Evolutionary conservation across 2,888 invertebrate genomes (phyloP).

Genomic region (Catocala fraxini): DNA sequence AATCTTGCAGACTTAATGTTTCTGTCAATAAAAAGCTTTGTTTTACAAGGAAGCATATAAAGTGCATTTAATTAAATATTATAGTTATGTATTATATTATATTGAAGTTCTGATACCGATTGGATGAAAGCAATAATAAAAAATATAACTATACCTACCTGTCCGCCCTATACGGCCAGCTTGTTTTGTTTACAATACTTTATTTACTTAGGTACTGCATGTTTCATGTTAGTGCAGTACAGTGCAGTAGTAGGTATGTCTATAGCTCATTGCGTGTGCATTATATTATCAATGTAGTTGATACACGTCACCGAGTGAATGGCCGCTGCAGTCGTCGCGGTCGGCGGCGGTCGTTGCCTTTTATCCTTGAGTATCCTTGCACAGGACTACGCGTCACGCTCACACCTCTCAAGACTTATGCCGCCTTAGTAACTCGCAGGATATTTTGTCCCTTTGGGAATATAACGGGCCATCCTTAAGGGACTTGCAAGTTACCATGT

Average conservation of each 20-base stretch:
- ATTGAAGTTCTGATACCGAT: too few species aligned
- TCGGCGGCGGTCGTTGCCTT: constrained; percentile 72
- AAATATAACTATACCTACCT: too few species aligned
- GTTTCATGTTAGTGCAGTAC: background rate
- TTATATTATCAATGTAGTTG: constrained; percentile 37
- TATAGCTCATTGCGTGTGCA: constrained; percentile 34
- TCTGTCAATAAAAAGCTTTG: too few species aligned
- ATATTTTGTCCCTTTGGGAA: constrained; percentile 88
- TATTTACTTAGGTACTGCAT: background rate
- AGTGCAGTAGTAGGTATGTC: constrained; percentile 25
- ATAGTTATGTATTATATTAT: too few species aligned
- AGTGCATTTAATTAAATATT: too few species aligned
- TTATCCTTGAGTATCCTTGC: constrained; percentile 86
- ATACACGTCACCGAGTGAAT: constrained; percentile 66
- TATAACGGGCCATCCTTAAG: constrained; percentile 72
- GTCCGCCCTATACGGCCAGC: too few species aligned
- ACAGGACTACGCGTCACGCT: constrained; percentile 75
- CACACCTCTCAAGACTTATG: constrained; percentile 73
- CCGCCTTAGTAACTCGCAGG: constrained; percentile 84
- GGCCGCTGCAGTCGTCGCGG: constrained; percentile 65
- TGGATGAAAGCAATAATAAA: too few species aligned
- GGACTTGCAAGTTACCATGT: constrained; percentile 49
- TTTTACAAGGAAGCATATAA: too few species aligned
- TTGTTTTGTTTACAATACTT: background rate
- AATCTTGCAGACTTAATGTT: too few species aligned